These are phyloP conservation scores for Heterotis niloticus DNA, from an alignment of 2,113 vertebrate species.

Conservation along the genomic window DNA sequence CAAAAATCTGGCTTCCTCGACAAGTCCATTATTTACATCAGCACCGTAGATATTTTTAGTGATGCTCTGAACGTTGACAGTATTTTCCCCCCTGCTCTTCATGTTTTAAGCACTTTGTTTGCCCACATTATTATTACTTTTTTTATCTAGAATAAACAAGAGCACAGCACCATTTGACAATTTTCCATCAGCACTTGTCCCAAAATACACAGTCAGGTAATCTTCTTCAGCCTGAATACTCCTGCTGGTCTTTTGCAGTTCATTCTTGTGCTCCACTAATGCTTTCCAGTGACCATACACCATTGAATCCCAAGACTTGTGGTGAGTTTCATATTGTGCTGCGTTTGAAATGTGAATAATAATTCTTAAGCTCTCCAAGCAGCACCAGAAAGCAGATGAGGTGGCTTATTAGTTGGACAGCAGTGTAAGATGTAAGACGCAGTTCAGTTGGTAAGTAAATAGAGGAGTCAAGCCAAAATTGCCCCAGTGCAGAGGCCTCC, in stretches of 20 bases:
- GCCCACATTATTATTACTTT: not conserved
- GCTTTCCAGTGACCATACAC: too few species aligned
- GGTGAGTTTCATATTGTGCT: too few species aligned
- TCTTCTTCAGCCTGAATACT: slow-evolving; percentile 30
- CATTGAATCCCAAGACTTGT: not conserved
- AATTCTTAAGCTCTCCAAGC: not conserved
- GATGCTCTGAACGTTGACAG: not conserved
- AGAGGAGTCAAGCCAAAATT: too few species aligned
- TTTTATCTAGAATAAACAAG: not conserved
- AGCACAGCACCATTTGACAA: slow-evolving; percentile 20
- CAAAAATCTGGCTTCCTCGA: too few species aligned
- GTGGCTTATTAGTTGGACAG: not conserved
- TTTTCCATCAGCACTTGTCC: slow-evolving; percentile 28
- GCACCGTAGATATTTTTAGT: slow-evolving; percentile 17
- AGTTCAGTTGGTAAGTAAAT: too few species aligned
- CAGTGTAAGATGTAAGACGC: too few species aligned
- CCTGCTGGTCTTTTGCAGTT: too few species aligned
- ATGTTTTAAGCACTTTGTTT: not conserved
- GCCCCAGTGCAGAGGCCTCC: not conserved
- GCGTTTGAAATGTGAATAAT: not conserved
- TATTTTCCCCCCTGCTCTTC: not conserved
- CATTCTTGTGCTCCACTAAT: too few species aligned
- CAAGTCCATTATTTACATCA: not conserved
- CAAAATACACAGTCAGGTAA: slow-evolving; percentile 37
- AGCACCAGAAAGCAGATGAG: not conserved